Conservation (phyloP, 2,113 vertebrate species). For the Proteles cristata region DNA sequence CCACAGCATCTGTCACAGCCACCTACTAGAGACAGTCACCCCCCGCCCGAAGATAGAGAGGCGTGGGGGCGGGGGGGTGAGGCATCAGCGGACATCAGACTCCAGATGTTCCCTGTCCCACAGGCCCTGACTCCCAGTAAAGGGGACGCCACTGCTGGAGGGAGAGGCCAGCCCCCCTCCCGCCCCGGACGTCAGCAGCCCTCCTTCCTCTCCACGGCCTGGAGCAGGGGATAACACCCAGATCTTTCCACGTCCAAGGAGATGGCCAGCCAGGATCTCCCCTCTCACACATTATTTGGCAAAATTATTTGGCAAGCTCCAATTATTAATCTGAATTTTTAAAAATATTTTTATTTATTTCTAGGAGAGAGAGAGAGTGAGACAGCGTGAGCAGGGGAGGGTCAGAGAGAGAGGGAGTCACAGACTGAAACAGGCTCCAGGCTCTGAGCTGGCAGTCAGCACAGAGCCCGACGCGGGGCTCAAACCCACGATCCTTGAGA, state of each 20-base stretch:
- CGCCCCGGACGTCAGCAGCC: neutral
- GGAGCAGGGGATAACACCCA: rapidly evolving
- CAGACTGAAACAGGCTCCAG: too few species aligned
- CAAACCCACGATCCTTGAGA: too few species aligned
- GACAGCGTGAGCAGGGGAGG: too few species aligned
- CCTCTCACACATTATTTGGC: neutral
- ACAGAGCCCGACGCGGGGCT: too few species aligned
- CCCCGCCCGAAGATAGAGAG: slow-evolving; percentile 22
- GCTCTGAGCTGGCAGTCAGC: too few species aligned
- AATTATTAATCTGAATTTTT: neutral
- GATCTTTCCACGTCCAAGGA: rapidly evolving
- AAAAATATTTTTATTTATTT: too few species aligned
- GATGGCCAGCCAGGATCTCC: neutral
- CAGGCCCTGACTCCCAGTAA: neutral
- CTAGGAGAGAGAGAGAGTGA: too few species aligned
- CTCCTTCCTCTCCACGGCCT: too few species aligned
- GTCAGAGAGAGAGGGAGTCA: too few species aligned
- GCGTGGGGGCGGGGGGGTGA: neutral
- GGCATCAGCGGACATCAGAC: neutral
- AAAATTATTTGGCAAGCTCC: neutral
- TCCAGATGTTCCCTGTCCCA: neutral
- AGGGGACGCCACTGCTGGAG: neutral
- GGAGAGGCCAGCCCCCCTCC: neutral
- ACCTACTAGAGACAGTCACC: neutral
- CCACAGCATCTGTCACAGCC: slow-evolving; percentile 67